These are phyloP conservation scores for Druceiella hillmani DNA, from an alignment of 2,888 invertebrate species.

Conservation along the genomic window DNA sequence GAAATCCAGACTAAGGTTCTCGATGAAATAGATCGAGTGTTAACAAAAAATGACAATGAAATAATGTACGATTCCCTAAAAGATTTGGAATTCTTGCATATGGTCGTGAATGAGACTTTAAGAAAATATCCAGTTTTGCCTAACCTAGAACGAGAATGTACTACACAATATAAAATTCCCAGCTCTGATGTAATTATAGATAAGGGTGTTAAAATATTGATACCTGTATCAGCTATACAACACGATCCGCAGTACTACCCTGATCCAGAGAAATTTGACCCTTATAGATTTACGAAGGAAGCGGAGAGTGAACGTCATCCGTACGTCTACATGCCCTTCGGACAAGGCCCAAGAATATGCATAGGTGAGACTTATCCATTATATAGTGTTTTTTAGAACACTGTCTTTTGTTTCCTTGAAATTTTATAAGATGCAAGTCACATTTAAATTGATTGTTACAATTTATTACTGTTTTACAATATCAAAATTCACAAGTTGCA, in stretches of 20 bases:
- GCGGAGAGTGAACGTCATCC: conserved; percentile 30
- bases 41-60: conserved; percentile 23
- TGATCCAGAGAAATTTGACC: conserved; percentile 41
- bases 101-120: conserved; percentile 34
- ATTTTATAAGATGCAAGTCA: too few species aligned
- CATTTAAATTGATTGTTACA: too few species aligned
- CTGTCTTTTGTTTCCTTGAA: too few species aligned
- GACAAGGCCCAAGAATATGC: conserved; percentile 39
- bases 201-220: conserved; percentile 30
- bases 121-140: conserved; percentile 41
- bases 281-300: conserved; percentile 38
- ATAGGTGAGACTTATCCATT: too few species aligned
- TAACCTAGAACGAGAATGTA: conserved; percentile 33
- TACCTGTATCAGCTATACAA: conserved; percentile 37
- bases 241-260: conserved; percentile 37
- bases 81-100: conserved; percentile 29
- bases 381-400: too few species aligned
- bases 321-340: conserved; percentile 38
- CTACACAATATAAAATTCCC: conserved; percentile 32
- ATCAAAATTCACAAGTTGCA: too few species aligned
- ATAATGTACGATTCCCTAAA: conserved; percentile 27
- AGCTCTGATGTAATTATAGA: conserved; percentile 32
- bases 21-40: conserved; percentile 27
- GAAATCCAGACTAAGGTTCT: conserved; percentile 32
- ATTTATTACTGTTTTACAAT: too few species aligned